A percentile compares a stretch with the other conserved stretches of the same genome.
These are phyloP conservation scores for Aurelia coerulea DNA, from an alignment of 30 jellyfish, hydroid and myxozoan species.

Conservation along the genomic window DNA sequence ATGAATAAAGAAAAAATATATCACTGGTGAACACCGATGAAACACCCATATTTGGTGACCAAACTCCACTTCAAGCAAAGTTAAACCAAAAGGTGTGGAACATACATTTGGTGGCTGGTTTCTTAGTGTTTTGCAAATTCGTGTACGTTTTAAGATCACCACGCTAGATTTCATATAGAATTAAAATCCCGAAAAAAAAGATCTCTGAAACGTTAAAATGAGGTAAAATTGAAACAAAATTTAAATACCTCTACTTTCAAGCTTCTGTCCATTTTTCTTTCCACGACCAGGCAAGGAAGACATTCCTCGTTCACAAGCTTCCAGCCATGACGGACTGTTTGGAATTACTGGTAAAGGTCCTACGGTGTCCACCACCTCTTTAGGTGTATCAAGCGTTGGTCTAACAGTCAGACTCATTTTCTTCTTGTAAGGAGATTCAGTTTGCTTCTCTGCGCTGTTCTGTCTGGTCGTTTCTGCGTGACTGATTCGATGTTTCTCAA, in stretches of 20 bases:
- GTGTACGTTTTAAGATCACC: no score
- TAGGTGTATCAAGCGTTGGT: constrained; percentile 45
- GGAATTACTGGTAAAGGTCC: constrained; percentile 68
- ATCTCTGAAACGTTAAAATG: no score
- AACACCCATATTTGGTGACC: no score
- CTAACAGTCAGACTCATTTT: constrained; percentile 52
- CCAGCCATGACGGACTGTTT: constrained; percentile 61
- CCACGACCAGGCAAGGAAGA: constrained; percentile 87
- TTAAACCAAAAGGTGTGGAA: no score
- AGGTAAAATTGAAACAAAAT: no score
- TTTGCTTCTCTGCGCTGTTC: background rate
- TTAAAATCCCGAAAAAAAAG: no score
- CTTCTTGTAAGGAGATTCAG: constrained; percentile 53
- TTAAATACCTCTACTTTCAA: background rate
- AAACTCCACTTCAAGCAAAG: no score
- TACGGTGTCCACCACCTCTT: constrained; percentile 11
- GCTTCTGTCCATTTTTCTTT: constrained; percentile 9
- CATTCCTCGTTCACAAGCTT: constrained; percentile 75
- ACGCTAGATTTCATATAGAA: no score
- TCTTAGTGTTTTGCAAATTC: no score
- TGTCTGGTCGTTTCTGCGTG: constrained; percentile 15
- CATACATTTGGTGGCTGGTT: no score
- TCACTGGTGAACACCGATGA: no score
- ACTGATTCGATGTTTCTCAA: constrained; percentile 30
- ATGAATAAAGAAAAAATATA: no score